Base-by-base conservation (phyloP, 2,888 invertebrate genomes). In the Dryomyza anilis region DNA sequence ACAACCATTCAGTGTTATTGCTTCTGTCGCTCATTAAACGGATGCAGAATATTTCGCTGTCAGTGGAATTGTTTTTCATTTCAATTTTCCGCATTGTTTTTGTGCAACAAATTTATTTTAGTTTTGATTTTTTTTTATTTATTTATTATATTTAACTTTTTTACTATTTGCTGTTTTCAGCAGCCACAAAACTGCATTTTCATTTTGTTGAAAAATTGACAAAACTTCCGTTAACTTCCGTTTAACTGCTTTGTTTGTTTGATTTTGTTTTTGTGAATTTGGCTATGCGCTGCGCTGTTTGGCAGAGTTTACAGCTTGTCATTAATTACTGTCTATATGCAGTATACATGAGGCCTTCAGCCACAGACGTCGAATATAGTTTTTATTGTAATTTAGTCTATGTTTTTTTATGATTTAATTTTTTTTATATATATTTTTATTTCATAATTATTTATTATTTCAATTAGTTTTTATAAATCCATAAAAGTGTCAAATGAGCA, bases 161-260 rank as follows among this genome's bases (percentile, higher is more conserved):
- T 6, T 33, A 33, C 19, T 14, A 19, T 21, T 33, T 29, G n/a
- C 7, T 23, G 6, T 30, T 27, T 53, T 50, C 25, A 14, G 1
- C 25, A 3, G 48, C 21, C 12, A 23, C 48, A 36, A 61, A 39
- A 1, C 21, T 50, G 58, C 16, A 27, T 56, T 56, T 46, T 27
- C 12, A 56, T 56, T 56, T 63, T 56, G 63, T 46, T 63, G 63
- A 63, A 63, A 63, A 63, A 63, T 63, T 63, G 63, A 56, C 63
- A 63, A 63, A 63, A 56, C 63, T 56, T 56, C 39, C 63, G 56
- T 27, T 23, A 46, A 55, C 55, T 63, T 56, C 61, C 50, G 60
- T 50, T 58, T 45, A 16, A 19, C 6, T 39, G 3, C 25, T 39
- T 36, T 39, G 33, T 1, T 23, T 30, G 27, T 58, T 58, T 45